Percentiles rank a stretch among this genome's conserved stretches.
Conservation (phyloP, 2,797 vertebrate species). For the Etheostoma nigrum region DNA sequence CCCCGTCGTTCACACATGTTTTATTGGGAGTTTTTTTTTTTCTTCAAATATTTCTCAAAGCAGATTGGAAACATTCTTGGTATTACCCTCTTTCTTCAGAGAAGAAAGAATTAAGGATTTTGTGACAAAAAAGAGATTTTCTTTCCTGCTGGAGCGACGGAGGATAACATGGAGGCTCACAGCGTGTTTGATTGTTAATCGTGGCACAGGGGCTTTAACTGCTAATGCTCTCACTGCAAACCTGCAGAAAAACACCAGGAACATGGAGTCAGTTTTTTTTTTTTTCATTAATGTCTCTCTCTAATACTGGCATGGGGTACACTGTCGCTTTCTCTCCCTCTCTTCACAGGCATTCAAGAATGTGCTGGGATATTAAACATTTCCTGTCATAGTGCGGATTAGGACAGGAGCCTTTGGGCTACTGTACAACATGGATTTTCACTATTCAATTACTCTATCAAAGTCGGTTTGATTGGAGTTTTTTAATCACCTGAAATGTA, state of each 20-base stretch:
- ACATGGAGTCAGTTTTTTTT: constrained; percentile 68
- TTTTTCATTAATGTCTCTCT: constrained; percentile 84
- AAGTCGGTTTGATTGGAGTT: constrained; percentile 63
- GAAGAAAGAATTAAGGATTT: constrained; percentile 92
- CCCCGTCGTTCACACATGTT: constrained; percentile 98
- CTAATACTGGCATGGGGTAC: constrained; percentile 78
- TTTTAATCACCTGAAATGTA: constrained; percentile 36
- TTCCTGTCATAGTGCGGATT: constrained; percentile 82
- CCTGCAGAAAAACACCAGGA: constrained; percentile 87
- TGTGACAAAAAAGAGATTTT: constrained; percentile 91
- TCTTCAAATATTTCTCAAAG: constrained; percentile 91
- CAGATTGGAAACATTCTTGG: constrained; percentile 90
- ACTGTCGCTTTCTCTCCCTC: constrained; percentile 71
- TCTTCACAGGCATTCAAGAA: constrained; percentile 73
- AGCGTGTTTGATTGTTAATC: constrained; percentile 90
- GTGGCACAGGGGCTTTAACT: constrained; percentile 86
- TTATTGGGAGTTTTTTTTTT: constrained; percentile 90
- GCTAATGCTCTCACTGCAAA: constrained; percentile 88
- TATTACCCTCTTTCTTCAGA: constrained; percentile 87
- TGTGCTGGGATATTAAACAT: constrained; percentile 81
- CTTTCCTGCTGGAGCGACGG: constrained; percentile 86
- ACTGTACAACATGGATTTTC: constrained; percentile 72
- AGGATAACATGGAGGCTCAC: constrained; percentile 89
- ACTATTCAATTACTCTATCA: constrained; percentile 77
- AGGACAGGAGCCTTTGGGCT: constrained; percentile 78